Evolutionary conservation across 1,140 invertebrate genomes (phyloP), one percentile per base, ranked within the genome.

Genomic region (Littorina saxatilis): DNA sequence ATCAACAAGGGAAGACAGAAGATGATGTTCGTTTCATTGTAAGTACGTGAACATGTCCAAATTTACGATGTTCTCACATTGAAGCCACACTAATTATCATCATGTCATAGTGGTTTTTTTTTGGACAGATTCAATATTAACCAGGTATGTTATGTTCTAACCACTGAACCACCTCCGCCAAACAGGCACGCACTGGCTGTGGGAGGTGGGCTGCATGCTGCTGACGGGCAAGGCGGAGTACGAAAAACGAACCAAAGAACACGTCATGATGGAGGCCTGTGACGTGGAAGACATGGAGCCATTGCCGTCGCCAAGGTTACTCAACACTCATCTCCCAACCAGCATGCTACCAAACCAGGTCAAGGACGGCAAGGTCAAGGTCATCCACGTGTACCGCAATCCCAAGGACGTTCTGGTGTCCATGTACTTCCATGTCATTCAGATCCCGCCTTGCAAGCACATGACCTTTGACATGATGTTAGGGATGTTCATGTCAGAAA

Each of bases 321-420:
- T 86, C 17, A 83, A 86, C 52, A 80, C 85, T 0, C 85, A 86
- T 47, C 4, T 85, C 17, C 70, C 39, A 0, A 68, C 43, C 40
- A 39, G 81, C 13, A 72, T 73, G 61, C 37, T 85, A 29, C 83
- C 85, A 1, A 50, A 47, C 20, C 35, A 81, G 13, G 40, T 83
- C 43, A 40, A 29, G 23, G 55, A 73, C 37, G 81, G 82, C 29
- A 63, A 52, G n/a, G 52, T 75, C 13, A 86, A 85, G 76, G 76
- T 83, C 3, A 61, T 86, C 70, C 72, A 80, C 50, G 68, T n/a
- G n/a, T n/a, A n/a, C n/a, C n/a, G n/a, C n/a, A n/a, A n/a, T n/a
- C n/a, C n/a, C n/a, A n/a, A n/a, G 52, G 85, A 85, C 55, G 50
- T 77, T 1, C 23, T 35, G 7, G 82, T 86, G n/a, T 86, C 85